These are phyloP conservation scores for Suncus etruscus DNA, from an alignment of 2,113 vertebrate genomes.

Conservation along the genomic window DNA sequence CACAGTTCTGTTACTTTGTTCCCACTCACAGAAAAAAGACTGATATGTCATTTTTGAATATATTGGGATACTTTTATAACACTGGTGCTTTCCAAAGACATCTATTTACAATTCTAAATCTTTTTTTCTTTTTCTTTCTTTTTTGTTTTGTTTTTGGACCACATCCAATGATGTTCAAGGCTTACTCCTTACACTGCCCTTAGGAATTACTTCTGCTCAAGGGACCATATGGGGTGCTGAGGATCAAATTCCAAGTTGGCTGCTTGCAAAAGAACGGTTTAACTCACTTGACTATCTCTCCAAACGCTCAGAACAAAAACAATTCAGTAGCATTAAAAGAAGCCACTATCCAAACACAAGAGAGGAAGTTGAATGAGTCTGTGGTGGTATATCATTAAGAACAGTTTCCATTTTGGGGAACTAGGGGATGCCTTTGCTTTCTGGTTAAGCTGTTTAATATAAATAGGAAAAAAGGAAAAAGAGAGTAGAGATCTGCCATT, in stretches of 20 bases:
- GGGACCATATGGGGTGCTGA: too few species aligned
- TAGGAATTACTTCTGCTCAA: too few species aligned
- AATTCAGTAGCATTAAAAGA: slow-evolving; percentile 61
- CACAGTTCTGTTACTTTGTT: slow-evolving; percentile 67
- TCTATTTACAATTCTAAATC: slow-evolving; percentile 24
- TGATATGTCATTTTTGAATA: slow-evolving; percentile 57
- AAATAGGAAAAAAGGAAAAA: slow-evolving; percentile 50
- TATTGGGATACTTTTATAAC: slow-evolving; percentile 45
- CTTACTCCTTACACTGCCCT: too few species aligned
- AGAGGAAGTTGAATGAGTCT: slow-evolving; percentile 49
- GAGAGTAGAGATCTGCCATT: slow-evolving; percentile 18
- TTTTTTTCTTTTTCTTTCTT: too few species aligned
- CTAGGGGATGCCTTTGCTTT: slow-evolving; percentile 45
- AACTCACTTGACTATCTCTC: too few species aligned
- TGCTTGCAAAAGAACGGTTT: too few species aligned
- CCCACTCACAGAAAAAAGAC: slow-evolving; percentile 61
- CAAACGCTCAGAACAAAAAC: neutral
- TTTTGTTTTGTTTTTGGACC: too few species aligned
- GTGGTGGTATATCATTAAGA: slow-evolving; percentile 44
- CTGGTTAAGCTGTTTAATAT: slow-evolving; percentile 32
- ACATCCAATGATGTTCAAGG: too few species aligned
- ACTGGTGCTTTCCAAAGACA: slow-evolving; percentile 48
- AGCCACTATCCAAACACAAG: slow-evolving; percentile 50
- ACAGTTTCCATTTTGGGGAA: slow-evolving; percentile 34
- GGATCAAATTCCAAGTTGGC: too few species aligned